Evolutionary conservation across 1,140 invertebrate genomes (phyloP), one percentile per base, ranked within the genome.

Genomic region (Sitophilus oryzae): DNA sequence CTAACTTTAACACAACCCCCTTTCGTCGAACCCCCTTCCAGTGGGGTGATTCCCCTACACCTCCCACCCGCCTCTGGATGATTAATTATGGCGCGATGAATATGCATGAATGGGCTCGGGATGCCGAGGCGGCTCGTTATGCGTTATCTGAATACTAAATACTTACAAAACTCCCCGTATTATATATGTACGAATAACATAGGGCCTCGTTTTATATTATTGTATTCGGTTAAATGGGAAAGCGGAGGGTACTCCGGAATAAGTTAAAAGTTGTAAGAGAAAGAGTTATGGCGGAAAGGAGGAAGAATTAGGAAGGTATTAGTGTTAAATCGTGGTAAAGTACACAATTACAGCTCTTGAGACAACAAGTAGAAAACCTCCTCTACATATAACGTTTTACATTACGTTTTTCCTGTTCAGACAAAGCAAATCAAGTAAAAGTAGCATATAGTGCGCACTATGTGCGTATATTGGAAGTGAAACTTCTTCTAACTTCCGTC

Each of bases 61-160:
- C 38, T 56, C 25, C 46, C 46, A 37, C 41, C 47, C 50, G 23
- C 34, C 15, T 37, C 34, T 49, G 55, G 59, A 66, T 66, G 62
- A 66, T 66, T 66, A 65, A 66, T 65, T 65, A 66, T 62, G 25
- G 55, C 43, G 47, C 59, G 61, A 66, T 65, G 63, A 67, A 66
- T 66, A 66, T 66, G 64, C 64, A 66, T 66, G 64, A 66, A 52
- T 47, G 54, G 41, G 54, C 54, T 30, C 25, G 45, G 44, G 52
- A 25, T 30, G 52, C 52, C 21, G 44, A 37, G 30, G 41, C 30
- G 53, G 53, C 49, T 49, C 57, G 23, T 40, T 52, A 59, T 54
- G 63, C 61, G 63, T 63, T 61, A 61, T 65, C 63, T 63, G 63
- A 65, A 65, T 65, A 65, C 63, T 63, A 65, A 65, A 63, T 61